phyloP scores from a whole-genome alignment of 1,140 invertebrate species.

The Orchestia grillus region DNA sequence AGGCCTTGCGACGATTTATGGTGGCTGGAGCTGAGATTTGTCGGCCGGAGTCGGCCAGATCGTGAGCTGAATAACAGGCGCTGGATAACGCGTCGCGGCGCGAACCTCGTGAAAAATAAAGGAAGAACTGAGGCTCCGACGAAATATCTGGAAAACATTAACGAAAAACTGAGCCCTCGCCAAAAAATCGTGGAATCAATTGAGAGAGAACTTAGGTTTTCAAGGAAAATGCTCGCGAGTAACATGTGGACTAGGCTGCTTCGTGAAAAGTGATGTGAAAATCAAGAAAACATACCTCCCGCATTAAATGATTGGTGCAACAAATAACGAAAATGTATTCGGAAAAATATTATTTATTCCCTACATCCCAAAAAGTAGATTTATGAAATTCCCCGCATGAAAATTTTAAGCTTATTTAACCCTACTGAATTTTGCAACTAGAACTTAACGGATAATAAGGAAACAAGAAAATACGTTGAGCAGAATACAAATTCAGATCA shows the following conservation, averaged over 20 bases:
- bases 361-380: too few species aligned
- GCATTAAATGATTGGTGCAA: too few species aligned
- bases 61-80: conserved; percentile 12
- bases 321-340: too few species aligned
- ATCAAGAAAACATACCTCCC: too few species aligned
- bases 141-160: not conserved
- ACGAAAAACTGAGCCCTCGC: not conserved
- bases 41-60: conserved; percentile 25
- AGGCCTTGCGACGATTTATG: conserved; percentile 49
- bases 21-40: conserved; percentile 35
- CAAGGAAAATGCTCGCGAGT: not conserved
- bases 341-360: too few species aligned
- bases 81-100: not conserved
- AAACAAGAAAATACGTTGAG: too few species aligned
- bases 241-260: not conserved
- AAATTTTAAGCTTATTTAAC: too few species aligned
- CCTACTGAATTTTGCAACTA: too few species aligned
- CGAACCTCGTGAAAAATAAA: not conserved
- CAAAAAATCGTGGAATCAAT: not conserved
- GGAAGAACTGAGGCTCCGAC: not conserved
- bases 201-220: not conserved
- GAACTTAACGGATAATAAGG: too few species aligned
- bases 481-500: too few species aligned
- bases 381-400: too few species aligned
- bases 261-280: too few species aligned